Evolutionary conservation across 2,797 vertebrate species (phyloP).

Genomic region (Anniella stebbinsi): DNA sequence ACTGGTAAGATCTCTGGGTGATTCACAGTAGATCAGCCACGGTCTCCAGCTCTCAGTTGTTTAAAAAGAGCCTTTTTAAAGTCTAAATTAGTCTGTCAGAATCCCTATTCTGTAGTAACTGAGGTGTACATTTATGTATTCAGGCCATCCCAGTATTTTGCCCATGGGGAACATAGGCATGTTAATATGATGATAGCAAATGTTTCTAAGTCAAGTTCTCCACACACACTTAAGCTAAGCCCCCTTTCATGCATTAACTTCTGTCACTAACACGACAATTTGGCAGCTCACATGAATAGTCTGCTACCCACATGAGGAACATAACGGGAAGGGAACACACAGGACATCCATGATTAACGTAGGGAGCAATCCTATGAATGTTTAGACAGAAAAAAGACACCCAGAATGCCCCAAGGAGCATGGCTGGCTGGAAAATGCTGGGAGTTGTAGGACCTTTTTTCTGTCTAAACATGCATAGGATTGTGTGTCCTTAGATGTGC

Average conservation of each 20-base stretch:
- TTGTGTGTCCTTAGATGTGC: background rate
- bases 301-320: background rate
- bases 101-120: background rate
- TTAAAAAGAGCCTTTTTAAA: background rate
- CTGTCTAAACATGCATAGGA: no score
- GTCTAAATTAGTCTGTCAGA: background rate
- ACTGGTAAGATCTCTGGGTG: no score
- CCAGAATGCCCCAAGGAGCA: no score
- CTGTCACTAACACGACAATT: background rate
- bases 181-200: background rate
- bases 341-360: background rate
- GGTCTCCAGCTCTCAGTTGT: no score
- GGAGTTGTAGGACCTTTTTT: no score
- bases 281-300: background rate
- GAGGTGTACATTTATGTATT: background rate
- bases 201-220: background rate
- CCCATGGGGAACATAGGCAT: background rate
- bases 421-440: no score
- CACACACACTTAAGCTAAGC: background rate
- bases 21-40: no score
- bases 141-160: background rate
- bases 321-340: background rate
- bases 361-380: no score
- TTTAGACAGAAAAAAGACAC: no score
- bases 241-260: background rate